Base-by-base conservation (phyloP, 2,113 vertebrate genomes). In the Danio rerio region DNA sequence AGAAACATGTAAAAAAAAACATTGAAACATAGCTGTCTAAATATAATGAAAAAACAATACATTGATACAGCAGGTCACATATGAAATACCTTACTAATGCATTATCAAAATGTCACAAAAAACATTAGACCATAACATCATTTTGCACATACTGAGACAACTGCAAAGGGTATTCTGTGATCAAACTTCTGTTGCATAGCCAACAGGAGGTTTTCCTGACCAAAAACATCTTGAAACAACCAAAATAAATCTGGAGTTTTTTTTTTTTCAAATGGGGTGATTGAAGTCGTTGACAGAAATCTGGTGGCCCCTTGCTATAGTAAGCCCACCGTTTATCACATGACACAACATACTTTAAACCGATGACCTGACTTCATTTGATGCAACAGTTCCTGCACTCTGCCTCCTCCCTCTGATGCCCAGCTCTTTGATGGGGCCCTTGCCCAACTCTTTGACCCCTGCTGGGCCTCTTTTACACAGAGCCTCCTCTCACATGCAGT, bases 311-410 rank as follows among this genome's bases (percentile, higher is more conserved):
- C 9, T n/a, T 47, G 43, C 65, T 47, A 20, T 68, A 47, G n/a
- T 47, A 68, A 68, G 43, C 9, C 42, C 9, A 47, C 65, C 10
- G 9, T 47, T 68, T 12, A 47, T 68, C 65, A 68, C 65, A 68
- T 68, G 65, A 68, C 65, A 47, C 18, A n/a, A 68, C 65, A 66
- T 31, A 66, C 15, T 66, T 66, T 66, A 66, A 66, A 66, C 42
- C 63, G 9, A 66, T 45, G 42, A 66, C 42, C 9, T 2, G 42
- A 45, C 42, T 66, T 66, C 5, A 66, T 45, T 66, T 66, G 40
- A n/a, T 66, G 63, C 63, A 70, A 70, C 68, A 50, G 68, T 50
- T 21, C 68, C 61, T 61, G 21, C 49, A 31, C 45, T 68, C 6
- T 69, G 42, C 43, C 11, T 70, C 68, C 66, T 70, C 66, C 18